Conservation (phyloP, 2,113 vertebrate species). For the Dinomys branickii region DNA sequence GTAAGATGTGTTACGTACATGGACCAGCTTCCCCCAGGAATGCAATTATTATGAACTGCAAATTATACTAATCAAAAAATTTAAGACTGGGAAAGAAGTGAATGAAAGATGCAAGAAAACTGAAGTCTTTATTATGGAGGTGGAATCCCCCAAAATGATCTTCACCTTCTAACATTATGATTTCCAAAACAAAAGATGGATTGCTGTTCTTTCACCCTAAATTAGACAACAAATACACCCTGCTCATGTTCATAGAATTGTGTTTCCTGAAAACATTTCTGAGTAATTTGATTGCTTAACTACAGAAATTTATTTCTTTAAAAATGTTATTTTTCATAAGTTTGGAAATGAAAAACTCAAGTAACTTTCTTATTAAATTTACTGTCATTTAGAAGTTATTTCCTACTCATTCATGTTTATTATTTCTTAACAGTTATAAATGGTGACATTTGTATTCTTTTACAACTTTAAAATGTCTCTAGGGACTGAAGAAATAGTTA, state of each 20-base stretch:
- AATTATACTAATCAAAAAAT: neutral
- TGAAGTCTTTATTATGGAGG: neutral
- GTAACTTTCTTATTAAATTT: slow-evolving; percentile 24
- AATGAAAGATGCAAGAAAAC: neutral
- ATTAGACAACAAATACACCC: neutral
- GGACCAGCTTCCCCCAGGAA: neutral
- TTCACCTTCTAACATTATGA: neutral
- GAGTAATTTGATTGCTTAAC: neutral
- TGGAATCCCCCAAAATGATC: neutral
- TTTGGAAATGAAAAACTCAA: slow-evolving; percentile 51
- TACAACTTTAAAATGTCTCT: neutral
- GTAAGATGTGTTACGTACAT: neutral
- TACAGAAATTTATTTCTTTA: neutral
- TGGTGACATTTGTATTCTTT: neutral
- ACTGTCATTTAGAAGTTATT: neutral
- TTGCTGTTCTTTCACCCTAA: neutral
- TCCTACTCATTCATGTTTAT: slow-evolving; percentile 16
- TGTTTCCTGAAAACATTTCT: slow-evolving; percentile 4
- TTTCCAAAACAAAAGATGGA: neutral
- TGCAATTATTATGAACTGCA: neutral
- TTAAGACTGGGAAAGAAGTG: neutral
- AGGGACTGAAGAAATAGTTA: neutral
- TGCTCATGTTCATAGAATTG: neutral
- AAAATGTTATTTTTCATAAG: neutral
- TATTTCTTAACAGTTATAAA: slow-evolving; percentile 20